Evolutionary conservation across 2,888 invertebrate species (phyloP).

Genomic region (Hydrotaea cyrtoneurina): DNA sequence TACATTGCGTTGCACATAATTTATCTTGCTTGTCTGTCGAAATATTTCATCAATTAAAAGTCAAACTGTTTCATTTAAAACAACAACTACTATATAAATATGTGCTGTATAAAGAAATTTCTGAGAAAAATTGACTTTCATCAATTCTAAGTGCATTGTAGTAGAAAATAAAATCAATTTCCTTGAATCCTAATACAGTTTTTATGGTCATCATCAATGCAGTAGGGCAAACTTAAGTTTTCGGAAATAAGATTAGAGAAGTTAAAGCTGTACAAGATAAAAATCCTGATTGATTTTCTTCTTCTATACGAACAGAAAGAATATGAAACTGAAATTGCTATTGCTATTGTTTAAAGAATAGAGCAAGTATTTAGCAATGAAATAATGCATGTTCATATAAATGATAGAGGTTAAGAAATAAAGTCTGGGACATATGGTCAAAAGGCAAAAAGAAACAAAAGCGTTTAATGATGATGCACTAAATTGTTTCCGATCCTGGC

Average conservation of each 20-base stretch:
- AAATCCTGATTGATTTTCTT: too few species aligned
- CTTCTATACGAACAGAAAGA: too few species aligned
- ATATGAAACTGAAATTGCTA: too few species aligned
- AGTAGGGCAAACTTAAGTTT: not conserved
- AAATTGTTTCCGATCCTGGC: too few species aligned
- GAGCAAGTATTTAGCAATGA: too few species aligned
- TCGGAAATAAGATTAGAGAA: conserved; percentile 1
- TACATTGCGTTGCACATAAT: conserved; percentile 9
- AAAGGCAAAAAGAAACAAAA: too few species aligned
- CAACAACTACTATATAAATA: not conserved
- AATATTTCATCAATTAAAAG: conserved; percentile 39
- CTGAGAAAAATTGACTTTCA: conserved; percentile 7
- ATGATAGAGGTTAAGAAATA: too few species aligned
- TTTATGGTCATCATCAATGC: not conserved
- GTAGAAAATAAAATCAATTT: conserved; percentile 22
- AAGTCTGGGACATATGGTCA: too few species aligned
- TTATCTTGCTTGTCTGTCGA: conserved; percentile 35
- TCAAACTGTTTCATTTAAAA: conserved; percentile 23
- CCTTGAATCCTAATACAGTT: not conserved
- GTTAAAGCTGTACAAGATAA: not conserved
- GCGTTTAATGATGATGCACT: too few species aligned
- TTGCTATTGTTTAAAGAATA: too few species aligned
- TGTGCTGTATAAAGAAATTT: too few species aligned
- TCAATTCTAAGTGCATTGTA: conserved; percentile 30
- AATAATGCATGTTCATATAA: too few species aligned